phyloP scores from a whole-genome alignment of 2,888 invertebrate genomes.

The Folsomia manolachei region DNA sequence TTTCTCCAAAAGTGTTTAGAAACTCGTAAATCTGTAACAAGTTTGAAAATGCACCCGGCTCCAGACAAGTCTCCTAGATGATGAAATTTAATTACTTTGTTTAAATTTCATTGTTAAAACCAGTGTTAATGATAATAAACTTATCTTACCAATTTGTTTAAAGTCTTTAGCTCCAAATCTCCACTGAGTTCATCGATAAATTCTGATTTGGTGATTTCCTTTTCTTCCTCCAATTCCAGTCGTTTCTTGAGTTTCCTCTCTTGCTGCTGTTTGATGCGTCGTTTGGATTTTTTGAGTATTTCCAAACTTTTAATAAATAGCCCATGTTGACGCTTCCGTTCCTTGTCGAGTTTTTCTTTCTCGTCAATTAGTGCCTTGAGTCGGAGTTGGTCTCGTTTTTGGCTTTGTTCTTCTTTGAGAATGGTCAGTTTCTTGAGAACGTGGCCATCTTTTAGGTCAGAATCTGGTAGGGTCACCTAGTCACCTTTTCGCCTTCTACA shows the following conservation, averaged over 20 bases:
- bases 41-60: slow-evolving; percentile 87
- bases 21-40: slow-evolving; percentile 95
- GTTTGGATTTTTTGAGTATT: slow-evolving; percentile 32
- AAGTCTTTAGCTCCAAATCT: neutral
- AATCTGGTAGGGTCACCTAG: neutral
- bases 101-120: slow-evolving; percentile 30
- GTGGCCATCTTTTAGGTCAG: slow-evolving; percentile 32
- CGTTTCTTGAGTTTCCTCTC: slow-evolving; percentile 35
- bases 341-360: slow-evolving; percentile 66
- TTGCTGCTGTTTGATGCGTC: slow-evolving; percentile 35
- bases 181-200: slow-evolving; percentile 11
- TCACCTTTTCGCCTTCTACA: neutral
- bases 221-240: slow-evolving; percentile 22
- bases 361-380: neutral
- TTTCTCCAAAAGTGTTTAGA: slow-evolving; percentile 91
- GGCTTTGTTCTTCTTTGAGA: slow-evolving; percentile 27
- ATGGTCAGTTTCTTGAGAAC: slow-evolving; percentile 38
- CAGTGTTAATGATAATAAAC: too few species aligned
- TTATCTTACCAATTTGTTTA: neutral
- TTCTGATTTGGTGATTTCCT: slow-evolving; percentile 15
- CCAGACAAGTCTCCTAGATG: slow-evolving; percentile 62
- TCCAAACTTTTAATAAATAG: slow-evolving; percentile 64
- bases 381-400: slow-evolving; percentile 11
- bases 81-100: slow-evolving; percentile 42
- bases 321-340: slow-evolving; percentile 85